These are phyloP conservation scores for Grammomys dolichurus DNA, from an alignment of 2,113 vertebrate species.

Conservation along the genomic window DNA sequence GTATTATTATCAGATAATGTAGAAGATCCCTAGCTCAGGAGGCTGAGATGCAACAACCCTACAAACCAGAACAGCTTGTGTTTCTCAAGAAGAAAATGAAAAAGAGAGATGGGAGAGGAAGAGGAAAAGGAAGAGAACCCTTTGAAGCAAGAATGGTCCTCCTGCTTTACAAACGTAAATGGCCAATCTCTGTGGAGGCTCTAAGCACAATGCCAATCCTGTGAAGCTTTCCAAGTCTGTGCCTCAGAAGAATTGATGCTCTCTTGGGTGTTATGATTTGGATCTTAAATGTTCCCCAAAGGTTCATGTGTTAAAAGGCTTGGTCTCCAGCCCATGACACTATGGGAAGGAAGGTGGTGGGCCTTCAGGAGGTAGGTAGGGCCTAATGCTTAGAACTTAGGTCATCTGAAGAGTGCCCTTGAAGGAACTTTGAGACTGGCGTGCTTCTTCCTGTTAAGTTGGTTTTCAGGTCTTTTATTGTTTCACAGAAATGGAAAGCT, in stretches of 20 bases:
- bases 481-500: not conserved
- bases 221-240: not conserved
- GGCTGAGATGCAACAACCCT: not conserved
- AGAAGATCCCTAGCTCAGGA: not conserved
- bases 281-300: not conserved
- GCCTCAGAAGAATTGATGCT: not conserved
- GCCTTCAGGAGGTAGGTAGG: not conserved
- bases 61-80: too few species aligned
- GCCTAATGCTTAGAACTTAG: not conserved
- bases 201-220: too few species aligned
- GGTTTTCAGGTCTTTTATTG: not conserved
- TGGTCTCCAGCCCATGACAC: not conserved
- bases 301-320: not conserved
- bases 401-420: not conserved
- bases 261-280: not conserved
- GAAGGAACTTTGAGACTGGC: not conserved
- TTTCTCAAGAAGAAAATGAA: not conserved
- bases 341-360: not conserved
- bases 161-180: not conserved
- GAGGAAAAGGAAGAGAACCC: too few species aligned
- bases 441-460: not conserved
- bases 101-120: too few species aligned
- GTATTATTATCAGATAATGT: not conserved
- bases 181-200: not conserved
- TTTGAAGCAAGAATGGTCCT: not conserved